A percentile compares a stretch with the other conserved stretches of the same genome.
phyloP scores from a whole-genome alignment of 2,888 invertebrate genomes.

The Eudasyphora cyanicolor region DNA sequence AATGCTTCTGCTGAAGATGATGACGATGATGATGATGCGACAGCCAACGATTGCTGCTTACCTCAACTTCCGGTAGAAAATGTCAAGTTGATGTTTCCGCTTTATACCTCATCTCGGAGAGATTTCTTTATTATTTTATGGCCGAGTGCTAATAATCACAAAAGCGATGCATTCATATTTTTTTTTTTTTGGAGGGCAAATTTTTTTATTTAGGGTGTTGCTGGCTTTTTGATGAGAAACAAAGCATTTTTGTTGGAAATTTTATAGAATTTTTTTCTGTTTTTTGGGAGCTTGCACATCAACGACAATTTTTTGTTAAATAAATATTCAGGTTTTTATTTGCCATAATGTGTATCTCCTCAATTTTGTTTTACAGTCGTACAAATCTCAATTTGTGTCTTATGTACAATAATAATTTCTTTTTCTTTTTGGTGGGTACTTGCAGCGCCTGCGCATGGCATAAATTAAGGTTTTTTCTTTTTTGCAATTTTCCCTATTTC shows the following conservation, averaged over 20 bases:
- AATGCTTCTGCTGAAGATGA: conserved; percentile 6
- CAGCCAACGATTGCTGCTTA: conserved; percentile 44
- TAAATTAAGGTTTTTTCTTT: not conserved
- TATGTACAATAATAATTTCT: not conserved
- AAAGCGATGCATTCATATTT: conserved; percentile 18
- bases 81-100: conserved; percentile 78
- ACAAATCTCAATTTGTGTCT: not conserved
- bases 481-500: not conserved
- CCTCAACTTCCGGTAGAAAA: conserved; percentile 74
- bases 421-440: conserved; percentile 1
- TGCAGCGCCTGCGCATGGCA: conserved; percentile 53
- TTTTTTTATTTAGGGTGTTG: conserved; percentile 31
- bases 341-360: conserved; percentile 14
- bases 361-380: conserved; percentile 19
- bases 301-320: not conserved
- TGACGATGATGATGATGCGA: not conserved
- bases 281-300: not conserved
- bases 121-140: conserved; percentile 27
- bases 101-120: conserved; percentile 45
- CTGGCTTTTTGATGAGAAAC: not conserved
- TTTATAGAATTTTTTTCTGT: not conserved
- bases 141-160: conserved; percentile 41
- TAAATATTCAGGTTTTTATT: not conserved
- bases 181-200: conserved; percentile 47
- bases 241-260: not conserved